A percentile compares a stretch with the other conserved stretches of the same genome.
These are phyloP conservation scores for Ctenopoma kingsleyae DNA, from an alignment of 2,797 vertebrate species.

Conservation along the genomic window DNA sequence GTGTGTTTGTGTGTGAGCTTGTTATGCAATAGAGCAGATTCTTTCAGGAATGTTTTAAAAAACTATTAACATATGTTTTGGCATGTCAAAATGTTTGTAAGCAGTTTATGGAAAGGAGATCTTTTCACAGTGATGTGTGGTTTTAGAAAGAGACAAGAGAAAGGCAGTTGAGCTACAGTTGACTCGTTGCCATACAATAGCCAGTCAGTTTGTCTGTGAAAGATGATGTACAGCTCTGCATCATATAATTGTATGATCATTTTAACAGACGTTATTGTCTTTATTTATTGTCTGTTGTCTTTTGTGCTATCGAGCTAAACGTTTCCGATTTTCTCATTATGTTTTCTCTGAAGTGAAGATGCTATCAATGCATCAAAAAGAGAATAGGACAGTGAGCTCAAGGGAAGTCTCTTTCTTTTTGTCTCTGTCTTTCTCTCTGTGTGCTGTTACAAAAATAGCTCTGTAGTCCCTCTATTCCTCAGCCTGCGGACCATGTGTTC, in stretches of 20 bases:
- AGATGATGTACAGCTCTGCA: constrained; percentile 1
- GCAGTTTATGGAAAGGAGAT: constrained; percentile 65
- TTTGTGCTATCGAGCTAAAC: constrained; percentile 2
- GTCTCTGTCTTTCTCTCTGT: constrained; percentile 41
- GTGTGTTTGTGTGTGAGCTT: constrained; percentile 9
- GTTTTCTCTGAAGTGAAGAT: constrained; percentile 14
- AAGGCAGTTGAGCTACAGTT: constrained; percentile 41
- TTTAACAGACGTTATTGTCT: not conserved
- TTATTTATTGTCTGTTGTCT: not conserved
- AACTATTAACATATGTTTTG: constrained; percentile 53
- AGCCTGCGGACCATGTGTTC: constrained; percentile 73
- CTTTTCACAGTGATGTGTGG: constrained; percentile 46
- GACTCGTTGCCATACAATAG: constrained; percentile 12
- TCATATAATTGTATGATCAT: not conserved
- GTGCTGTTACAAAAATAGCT: constrained; percentile 75
- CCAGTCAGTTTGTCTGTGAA: not conserved
- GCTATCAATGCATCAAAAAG: constrained; percentile 13
- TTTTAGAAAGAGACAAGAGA: constrained; percentile 46
- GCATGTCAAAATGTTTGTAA: constrained; percentile 68
- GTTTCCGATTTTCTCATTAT: constrained; percentile 17
- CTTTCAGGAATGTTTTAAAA: constrained; percentile 43
- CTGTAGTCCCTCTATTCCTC: constrained; percentile 61
- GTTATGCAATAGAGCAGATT: constrained; percentile 60
- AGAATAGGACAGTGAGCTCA: constrained; percentile 42
- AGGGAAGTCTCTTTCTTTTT: constrained; percentile 45